Conservation (phyloP, 1,140 invertebrate genomes). For the Solen grandis region DNA sequence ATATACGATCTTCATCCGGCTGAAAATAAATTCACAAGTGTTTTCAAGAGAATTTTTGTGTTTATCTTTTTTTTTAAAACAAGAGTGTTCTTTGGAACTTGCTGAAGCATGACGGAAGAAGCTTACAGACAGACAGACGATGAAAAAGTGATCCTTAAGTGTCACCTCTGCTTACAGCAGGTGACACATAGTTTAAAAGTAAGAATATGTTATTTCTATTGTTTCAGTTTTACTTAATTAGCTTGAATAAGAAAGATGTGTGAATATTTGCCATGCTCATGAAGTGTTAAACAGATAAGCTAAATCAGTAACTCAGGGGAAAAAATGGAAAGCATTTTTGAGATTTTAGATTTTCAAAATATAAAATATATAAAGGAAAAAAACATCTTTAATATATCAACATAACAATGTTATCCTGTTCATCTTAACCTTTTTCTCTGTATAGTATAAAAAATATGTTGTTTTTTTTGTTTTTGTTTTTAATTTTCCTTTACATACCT, state of each 20-base stretch:
- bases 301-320: not conserved
- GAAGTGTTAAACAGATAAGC: too few relatives aligned
- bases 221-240: too few relatives aligned
- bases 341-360: not conserved
- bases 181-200: too few relatives aligned
- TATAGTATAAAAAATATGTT: not conserved
- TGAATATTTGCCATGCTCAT: too few relatives aligned
- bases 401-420: not conserved
- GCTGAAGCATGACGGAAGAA: not conserved
- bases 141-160: not conserved
- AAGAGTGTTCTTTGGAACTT: too few relatives aligned
- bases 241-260: too few relatives aligned
- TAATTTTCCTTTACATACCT: too few relatives aligned
- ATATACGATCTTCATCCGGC: slow-evolving; percentile 46
- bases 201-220: not conserved
- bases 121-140: not conserved
- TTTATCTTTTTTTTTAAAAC: not conserved
- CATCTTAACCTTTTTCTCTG: slow-evolving; percentile 3
- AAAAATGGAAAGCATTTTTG: not conserved
- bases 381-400: not conserved
- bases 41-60: not conserved
- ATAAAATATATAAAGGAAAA: not conserved
- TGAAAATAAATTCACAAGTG: slow-evolving; percentile 8
- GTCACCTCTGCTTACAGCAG: not conserved
- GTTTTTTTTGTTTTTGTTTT: too few relatives aligned